A percentile compares a stretch with the other conserved stretches of the same genome.
Conservation (phyloP, 2,888 invertebrate species). For the Drosophila kambysellisi region DNA sequence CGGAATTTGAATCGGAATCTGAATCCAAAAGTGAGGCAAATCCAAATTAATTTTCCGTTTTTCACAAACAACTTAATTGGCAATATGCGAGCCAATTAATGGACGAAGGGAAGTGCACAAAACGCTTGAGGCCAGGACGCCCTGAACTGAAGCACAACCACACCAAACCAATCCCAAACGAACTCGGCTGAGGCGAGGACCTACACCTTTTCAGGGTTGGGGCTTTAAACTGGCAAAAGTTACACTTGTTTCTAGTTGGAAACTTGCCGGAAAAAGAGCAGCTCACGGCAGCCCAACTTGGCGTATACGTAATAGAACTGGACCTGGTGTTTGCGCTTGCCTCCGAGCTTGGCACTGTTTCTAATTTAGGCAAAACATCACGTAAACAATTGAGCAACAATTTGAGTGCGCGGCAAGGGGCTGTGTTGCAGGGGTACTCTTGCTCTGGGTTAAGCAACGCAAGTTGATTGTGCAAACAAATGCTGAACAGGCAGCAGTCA, state of each 20-base stretch:
- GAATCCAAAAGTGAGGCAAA: slow-evolving; percentile 52
- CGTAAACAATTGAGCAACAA: slow-evolving; percentile 79
- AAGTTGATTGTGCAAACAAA: slow-evolving; percentile 55
- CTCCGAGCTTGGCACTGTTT: slow-evolving; percentile 48
- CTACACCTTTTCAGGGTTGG: neutral
- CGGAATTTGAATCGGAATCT: slow-evolving; percentile 28
- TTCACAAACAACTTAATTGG: slow-evolving; percentile 71
- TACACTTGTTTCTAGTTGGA: slow-evolving; percentile 58
- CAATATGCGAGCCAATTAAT: slow-evolving; percentile 77
- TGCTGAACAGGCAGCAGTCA: slow-evolving; percentile 10
- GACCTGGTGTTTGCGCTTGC: slow-evolving; percentile 16
- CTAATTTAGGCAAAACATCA: slow-evolving; percentile 78
- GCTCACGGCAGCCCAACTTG: slow-evolving; percentile 18
- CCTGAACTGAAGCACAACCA: slow-evolving; percentile 2
- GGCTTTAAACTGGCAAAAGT: slow-evolving; percentile 42
- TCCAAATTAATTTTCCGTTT: slow-evolving; percentile 77
- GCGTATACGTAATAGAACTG: slow-evolving; percentile 59
- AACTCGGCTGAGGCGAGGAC: neutral
- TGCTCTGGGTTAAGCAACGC: slow-evolving; percentile 8
- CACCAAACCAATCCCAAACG: neutral
- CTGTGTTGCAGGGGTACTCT: neutral
- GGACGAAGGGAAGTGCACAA: slow-evolving; percentile 44
- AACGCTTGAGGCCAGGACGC: slow-evolving; percentile 47
- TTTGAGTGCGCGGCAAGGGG: slow-evolving; percentile 29
- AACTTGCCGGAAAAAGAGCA: slow-evolving; percentile 27